Percentiles rank a stretch among this genome's conserved stretches.
Conservation (phyloP, 2,888 invertebrate species). For the Deroplatys truncata region DNA sequence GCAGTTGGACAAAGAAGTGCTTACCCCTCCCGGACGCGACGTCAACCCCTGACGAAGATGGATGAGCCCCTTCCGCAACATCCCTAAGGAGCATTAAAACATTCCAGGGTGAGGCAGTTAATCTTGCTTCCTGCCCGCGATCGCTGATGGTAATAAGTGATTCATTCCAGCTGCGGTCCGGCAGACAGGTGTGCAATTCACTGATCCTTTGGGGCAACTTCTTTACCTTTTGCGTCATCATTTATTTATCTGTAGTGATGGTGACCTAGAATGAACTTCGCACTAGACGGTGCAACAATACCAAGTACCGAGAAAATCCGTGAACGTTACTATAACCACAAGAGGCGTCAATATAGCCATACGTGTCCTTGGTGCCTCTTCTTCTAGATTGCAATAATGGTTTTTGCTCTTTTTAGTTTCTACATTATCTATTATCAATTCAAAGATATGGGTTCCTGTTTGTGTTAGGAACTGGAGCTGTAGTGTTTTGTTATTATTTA, state of each 20-base stretch:
- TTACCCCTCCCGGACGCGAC: background rate
- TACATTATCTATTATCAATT: no score
- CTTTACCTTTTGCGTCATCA: background rate
- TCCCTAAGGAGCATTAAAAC: conserved; percentile 14
- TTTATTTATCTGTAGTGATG: background rate
- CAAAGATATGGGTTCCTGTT: no score
- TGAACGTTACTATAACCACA: no score
- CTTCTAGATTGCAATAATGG: no score
- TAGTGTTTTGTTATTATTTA: no score
- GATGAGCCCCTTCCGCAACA: background rate
- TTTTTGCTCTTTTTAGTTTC: no score
- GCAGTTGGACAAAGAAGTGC: background rate
- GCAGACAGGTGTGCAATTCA: background rate
- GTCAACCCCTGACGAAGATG: conserved; percentile 18
- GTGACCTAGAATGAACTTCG: background rate
- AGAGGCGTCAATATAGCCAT: no score
- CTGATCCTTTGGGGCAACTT: background rate
- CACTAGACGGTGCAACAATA: no score
- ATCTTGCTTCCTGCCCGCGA: background rate
- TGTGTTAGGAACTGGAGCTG: no score
- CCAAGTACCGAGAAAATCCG: no score
- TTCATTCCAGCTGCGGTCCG: background rate
- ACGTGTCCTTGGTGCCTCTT: no score
- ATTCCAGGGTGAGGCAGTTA: background rate
- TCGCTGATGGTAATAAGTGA: background rate